Evolutionary conservation across 2,797 vertebrate species (phyloP).

Genomic region (Crocidura indochinensis): DNA sequence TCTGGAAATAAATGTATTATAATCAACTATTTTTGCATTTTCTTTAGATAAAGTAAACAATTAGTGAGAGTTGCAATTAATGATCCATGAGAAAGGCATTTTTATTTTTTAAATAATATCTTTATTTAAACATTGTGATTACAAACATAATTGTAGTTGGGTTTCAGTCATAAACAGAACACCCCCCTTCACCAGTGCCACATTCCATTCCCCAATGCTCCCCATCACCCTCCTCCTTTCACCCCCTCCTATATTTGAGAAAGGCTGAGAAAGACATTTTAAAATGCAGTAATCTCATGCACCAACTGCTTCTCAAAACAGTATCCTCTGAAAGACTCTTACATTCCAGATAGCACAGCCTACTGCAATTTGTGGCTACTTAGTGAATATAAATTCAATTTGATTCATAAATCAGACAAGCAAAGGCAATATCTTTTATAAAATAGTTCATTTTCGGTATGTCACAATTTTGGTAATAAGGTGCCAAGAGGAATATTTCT

Average conservation of each 20-base stretch:
- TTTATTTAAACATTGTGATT: too few species aligned
- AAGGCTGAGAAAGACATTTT: not conserved
- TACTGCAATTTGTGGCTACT: not conserved
- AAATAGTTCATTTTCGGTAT: slow-evolving; percentile 40
- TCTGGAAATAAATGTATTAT: too few species aligned
- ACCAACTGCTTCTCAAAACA: not conserved
- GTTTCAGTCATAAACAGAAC: too few species aligned
- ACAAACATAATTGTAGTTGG: too few species aligned
- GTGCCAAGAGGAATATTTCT: not conserved
- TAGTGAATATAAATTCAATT: slow-evolving; percentile 33
- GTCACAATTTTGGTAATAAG: slow-evolving; percentile 60
- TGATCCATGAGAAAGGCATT: too few species aligned
- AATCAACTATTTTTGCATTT: too few species aligned
- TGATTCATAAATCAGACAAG: slow-evolving; percentile 15
- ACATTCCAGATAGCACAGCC: not conserved
- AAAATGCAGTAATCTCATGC: not conserved
- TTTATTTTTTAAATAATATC: too few species aligned
- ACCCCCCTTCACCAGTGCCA: too few species aligned
- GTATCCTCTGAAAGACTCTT: not conserved
- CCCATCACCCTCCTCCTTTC: too few species aligned
- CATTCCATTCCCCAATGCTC: too few species aligned
- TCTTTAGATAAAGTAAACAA: too few species aligned
- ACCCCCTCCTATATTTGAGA: too few species aligned
- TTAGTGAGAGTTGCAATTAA: not conserved
- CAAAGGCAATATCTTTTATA: slow-evolving; percentile 35